phyloP scores from a whole-genome alignment of 2,888 invertebrate genomes.

The Molanna angustata region DNA sequence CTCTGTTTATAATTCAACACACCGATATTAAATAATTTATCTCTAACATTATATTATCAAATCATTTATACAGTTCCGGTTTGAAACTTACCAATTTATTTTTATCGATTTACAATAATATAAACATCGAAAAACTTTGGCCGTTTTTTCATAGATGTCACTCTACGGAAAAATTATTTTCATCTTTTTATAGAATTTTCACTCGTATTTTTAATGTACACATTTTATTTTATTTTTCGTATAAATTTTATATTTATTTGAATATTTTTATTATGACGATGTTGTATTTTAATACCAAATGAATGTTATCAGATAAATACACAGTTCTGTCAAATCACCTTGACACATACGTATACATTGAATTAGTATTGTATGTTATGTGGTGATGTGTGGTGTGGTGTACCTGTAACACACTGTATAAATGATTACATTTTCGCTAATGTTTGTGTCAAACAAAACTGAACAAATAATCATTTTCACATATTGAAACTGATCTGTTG shows the following conservation, averaged over 20 bases:
- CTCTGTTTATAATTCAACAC: too few relatives aligned
- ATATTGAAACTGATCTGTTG: too few relatives aligned
- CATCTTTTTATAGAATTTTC: too few relatives aligned
- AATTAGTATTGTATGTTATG: background rate
- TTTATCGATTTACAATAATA: too few relatives aligned
- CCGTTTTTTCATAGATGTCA: background rate
- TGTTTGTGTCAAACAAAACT: slow-evolving; percentile 23
- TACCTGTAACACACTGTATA: too few relatives aligned
- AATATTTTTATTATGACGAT: background rate
- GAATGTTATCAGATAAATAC: background rate
- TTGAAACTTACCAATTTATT: too few relatives aligned
- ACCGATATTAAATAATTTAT: too few relatives aligned
- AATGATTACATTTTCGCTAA: slow-evolving; percentile 23
- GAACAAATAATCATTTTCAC: too few relatives aligned
- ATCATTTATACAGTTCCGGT: too few relatives aligned
- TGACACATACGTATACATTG: slow-evolving; percentile 2
- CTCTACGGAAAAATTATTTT: background rate
- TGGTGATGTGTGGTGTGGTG: background rate
- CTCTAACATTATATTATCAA: too few relatives aligned
- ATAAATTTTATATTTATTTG: background rate
- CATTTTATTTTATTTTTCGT: background rate
- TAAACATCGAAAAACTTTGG: background rate
- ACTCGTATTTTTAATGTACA: background rate
- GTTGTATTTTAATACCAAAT: background rate
- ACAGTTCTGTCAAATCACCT: slow-evolving; percentile 4